Percentiles rank a stretch among this genome's conserved stretches.
phyloP scores from a whole-genome alignment of 2,797 vertebrate species.

The Semaprochilodus insignis region DNA sequence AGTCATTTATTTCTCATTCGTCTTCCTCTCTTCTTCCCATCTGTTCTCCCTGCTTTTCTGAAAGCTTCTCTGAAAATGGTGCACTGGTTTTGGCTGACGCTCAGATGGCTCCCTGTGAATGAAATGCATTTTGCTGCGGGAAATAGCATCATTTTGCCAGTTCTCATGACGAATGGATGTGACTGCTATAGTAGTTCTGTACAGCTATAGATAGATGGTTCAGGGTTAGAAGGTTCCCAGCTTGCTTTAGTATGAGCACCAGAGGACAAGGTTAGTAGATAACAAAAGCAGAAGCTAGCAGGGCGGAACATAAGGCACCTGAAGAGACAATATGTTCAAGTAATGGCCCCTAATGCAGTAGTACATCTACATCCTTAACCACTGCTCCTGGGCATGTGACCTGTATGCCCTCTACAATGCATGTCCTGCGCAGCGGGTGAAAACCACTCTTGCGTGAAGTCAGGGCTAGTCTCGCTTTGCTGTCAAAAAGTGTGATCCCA shows the following conservation, averaged over 20 bases:
- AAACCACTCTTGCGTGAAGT: not conserved
- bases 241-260: constrained; percentile 12
- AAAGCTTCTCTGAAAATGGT: constrained; percentile 2
- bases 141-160: not conserved
- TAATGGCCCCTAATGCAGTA: constrained; percentile 1
- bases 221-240: constrained; percentile 24
- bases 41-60: constrained; percentile 36
- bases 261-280: not conserved
- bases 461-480: not conserved
- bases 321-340: not conserved
- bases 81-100: constrained; percentile 30
- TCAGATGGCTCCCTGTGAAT: constrained; percentile 23
- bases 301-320: not conserved
- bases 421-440: not conserved
- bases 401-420: not conserved
- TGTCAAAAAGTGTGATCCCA: not conserved
- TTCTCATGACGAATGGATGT: constrained; percentile 19
- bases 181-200: not conserved
- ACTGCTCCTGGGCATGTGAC: constrained; percentile 1
- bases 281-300: not conserved
- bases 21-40: constrained; percentile 40
- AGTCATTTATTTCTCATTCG: constrained; percentile 44
- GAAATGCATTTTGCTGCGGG: constrained; percentile 15
- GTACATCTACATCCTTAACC: not conserved
- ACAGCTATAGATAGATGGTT: constrained; percentile 21